phyloP scores from a whole-genome alignment of 2,888 invertebrate genomes.

The Plagodis dolabraria region DNA sequence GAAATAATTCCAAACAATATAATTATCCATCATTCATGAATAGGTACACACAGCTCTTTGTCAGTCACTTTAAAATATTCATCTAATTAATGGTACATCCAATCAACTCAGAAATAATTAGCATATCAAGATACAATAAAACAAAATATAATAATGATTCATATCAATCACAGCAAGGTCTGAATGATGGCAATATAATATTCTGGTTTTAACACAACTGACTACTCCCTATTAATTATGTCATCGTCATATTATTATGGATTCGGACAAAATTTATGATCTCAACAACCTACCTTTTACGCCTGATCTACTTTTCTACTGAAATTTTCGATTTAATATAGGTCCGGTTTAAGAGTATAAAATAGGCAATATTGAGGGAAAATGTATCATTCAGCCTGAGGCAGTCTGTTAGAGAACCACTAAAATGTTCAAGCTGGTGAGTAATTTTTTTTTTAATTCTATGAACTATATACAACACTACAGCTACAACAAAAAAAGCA shows the following conservation, averaged over 20 bases:
- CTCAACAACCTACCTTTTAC: constrained; percentile 6
- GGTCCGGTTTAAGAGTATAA: constrained; percentile 26
- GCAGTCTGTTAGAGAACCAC: constrained; percentile 29
- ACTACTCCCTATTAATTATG: constrained; percentile 7
- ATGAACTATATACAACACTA: too few relatives aligned
- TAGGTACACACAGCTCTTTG: too few relatives aligned
- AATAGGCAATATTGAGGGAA: constrained; percentile 9
- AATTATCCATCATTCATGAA: too few relatives aligned
- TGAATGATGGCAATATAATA: too few relatives aligned
- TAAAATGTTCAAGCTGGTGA: constrained; percentile 54
- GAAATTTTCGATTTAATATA: constrained; percentile 8
- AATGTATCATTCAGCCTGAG: constrained; percentile 33
- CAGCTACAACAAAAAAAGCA: too few relatives aligned
- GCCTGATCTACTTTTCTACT: constrained; percentile 13
- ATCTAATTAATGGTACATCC: too few relatives aligned
- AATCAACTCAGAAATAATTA: too few relatives aligned
- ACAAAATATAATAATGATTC: constrained; percentile 3
- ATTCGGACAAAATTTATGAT: constrained; percentile 13
- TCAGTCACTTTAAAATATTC: too few relatives aligned
- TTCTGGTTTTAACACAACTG: constrained; percentile 6
- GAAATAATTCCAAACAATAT: too few relatives aligned
- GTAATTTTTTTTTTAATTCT: too few relatives aligned
- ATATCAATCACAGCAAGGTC: neutral
- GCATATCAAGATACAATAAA: neutral
- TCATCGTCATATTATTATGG: constrained; percentile 10